Conservation (phyloP, 2,888 invertebrate genomes). For the Ferdinandea cuprea region DNA sequence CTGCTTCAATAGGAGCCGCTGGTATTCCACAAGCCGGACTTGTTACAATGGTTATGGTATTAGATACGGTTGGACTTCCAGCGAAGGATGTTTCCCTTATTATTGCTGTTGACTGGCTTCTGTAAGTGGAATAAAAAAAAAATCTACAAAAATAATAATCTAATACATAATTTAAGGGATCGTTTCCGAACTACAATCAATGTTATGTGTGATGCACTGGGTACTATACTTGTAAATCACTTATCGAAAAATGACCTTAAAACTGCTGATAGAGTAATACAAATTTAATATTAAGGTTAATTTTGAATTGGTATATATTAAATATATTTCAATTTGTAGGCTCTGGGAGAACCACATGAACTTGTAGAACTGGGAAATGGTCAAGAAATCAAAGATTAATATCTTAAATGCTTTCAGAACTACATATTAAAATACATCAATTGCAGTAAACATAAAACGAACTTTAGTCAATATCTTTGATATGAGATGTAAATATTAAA, state of each 20-base stretch:
- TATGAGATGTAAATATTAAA: conserved; percentile 61
- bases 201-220: conserved; percentile 97
- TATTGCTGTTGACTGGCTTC: conserved; percentile 95
- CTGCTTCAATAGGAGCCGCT: conserved; percentile 98
- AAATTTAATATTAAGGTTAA: conserved; percentile 13
- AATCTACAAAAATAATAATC: conserved; percentile 3
- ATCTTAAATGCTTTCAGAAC: conserved; percentile 4
- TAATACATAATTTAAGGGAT: conserved; percentile 89
- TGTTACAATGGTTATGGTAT: conserved; percentile 97
- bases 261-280: conserved; percentile 82
- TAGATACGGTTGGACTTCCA: conserved; percentile 95
- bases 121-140: conserved; percentile 86
- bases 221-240: conserved; percentile 95
- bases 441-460: conserved; percentile 27
- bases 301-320: not conserved
- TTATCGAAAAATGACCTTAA: conserved; percentile 90
- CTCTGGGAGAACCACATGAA: conserved; percentile 86
- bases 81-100: conserved; percentile 95
- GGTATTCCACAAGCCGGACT: conserved; percentile 98
- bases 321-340: conserved; percentile 75
- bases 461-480: conserved; percentile 38
- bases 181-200: conserved; percentile 95
- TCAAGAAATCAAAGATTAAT: conserved; percentile 82
- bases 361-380: conserved; percentile 86
- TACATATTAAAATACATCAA: not conserved